Base-by-base conservation (phyloP, 1,140 invertebrate genomes). In the Lepidurus packardi region DNA sequence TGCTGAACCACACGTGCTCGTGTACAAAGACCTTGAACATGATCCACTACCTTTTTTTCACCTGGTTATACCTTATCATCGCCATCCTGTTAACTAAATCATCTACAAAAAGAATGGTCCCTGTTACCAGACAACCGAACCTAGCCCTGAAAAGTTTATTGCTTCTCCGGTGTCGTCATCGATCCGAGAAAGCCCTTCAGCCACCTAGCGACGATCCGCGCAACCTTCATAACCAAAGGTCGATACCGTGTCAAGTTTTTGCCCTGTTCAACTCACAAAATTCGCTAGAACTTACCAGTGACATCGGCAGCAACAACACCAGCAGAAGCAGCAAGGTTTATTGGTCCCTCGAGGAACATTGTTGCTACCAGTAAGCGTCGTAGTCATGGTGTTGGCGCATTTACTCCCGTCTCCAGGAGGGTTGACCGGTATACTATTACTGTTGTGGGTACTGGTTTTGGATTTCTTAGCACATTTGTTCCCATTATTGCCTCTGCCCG, bases 221-320 rank as follows among this genome's bases (percentile, higher is more conserved):
- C 13, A 21, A n/a, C 53, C 9, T 16, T 65, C 53, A 4, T 6
- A 65, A 16, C 53, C 53, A 16, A 65, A 65, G 53, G 53, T 13
- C 53, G 13, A 11, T 16, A 65, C 53, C 6, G 16, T 16, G n/a
- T 13, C 13, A 65, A 65, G 16, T 65, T 16, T 7, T 13, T 21
- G 9, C 7, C 16, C 21, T 65, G 53, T 65, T n/a, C 0, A 7
- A 65, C n/a, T 7, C 4, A 34, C 1, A 34, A 4, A 34, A 34
- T 24, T 75, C 13, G 45, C 3, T 11, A 73, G 65, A 42, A 80
- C 80, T 82, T 79, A 83, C 84, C 84, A 84, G 73, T 83, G 84
- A 80, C 83, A 85, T 74, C 82, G 81, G 76, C 83, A 84, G 79
- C 84, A 85, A 77, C 84, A 85, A 77, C 84, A 85, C 83, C 84